Evolutionary conservation across 1,140 invertebrate species (phyloP), one percentile per base, ranked within the genome.

Genomic region (Drosophila lacertosa): DNA sequence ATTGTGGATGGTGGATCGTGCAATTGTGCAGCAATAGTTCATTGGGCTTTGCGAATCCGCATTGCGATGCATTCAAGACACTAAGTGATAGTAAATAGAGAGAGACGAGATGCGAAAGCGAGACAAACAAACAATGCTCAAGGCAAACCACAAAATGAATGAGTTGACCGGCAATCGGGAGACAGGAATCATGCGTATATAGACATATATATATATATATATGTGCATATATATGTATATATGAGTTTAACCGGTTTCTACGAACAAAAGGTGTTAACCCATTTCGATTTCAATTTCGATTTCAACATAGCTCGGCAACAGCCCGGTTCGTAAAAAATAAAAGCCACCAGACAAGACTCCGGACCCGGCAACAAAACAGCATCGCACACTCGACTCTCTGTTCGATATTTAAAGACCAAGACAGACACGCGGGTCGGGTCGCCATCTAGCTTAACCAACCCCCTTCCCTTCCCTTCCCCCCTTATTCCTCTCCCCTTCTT

Each of bases 11-110:
- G 29, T 40, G 33, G 69, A 65, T 66, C 63, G 63, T 73, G 68
- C 74, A 79, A 79, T 64, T 66, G 62, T 66, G 62, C 69, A 73
- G 77, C 81, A 88, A 86, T 86, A 86, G 82, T 86, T 86, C 81
- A 86, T 86, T 86, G 82, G 82, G 82, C 77, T 88, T 70, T 88
- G 78, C 78, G 78, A 82, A 82, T 88, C 82, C 82, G 82, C 82
- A 88, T 81, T 86, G 82, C 82, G 74, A 72, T 74, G 77, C 64
- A 74, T 13, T 16, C 48, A 62, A 44, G 20, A 48, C 18, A 33
- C 32, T 39, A 39, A 51, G 47, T 32, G 44, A 50, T 57, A 32
- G 37, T 32, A 32, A 40, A 37, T 13, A 39, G 35, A 45, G 22
- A 16, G 4, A 47, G 44, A 62, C 37, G 13, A 39, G 42, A 22